Base-by-base conservation (phyloP, 2,113 vertebrate genomes). In the Scolopax mira region DNA sequence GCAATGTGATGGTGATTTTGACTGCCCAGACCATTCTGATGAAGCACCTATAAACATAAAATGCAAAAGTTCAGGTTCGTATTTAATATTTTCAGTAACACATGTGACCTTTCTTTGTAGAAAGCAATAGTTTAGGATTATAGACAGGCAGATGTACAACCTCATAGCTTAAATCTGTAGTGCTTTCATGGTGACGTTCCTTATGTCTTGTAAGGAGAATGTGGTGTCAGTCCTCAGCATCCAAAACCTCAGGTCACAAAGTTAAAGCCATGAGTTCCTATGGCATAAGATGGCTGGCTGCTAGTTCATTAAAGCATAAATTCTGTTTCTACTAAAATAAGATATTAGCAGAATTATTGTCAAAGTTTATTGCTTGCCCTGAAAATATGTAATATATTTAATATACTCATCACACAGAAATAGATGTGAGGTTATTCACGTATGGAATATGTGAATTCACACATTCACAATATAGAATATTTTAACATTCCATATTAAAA, bases 1-100 rank as follows among this genome's bases (percentile, higher is more conserved):
- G 99, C 99, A 99, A 79, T 99, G 99, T 94, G 99, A 99, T 24
- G 98, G 99, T 60, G 98, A 99, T 61, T 98, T 99, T 31, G 99
- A 99, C 98, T 99, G 99, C 89, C 98, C 98, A 81, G 99, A 99
- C 97, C 98, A 96, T 96, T 99, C 99, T 74, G 99, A 99, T 91
- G 99, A 99, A 96, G 98, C 99, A 42, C 99, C 99, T 42, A 96
- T 99, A 95, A 99, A 99, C 89, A 97, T 96, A 65, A 99, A 99
- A 97, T 99, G 99, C 97, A 98, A 96, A 97, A 99, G 97, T 94
- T 98, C 99, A 98, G 99, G 99, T 98, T 98, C 3, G 86, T 58
- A 24, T 65, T 54, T 10, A 10, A 18, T 31, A n/a, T 77, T 74
- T 77, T 54, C 2, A 33, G 37, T 48, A 65, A 30, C 4, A 1